Base-by-base conservation (phyloP, 1,140 invertebrate genomes). In the Zophobas morio region DNA sequence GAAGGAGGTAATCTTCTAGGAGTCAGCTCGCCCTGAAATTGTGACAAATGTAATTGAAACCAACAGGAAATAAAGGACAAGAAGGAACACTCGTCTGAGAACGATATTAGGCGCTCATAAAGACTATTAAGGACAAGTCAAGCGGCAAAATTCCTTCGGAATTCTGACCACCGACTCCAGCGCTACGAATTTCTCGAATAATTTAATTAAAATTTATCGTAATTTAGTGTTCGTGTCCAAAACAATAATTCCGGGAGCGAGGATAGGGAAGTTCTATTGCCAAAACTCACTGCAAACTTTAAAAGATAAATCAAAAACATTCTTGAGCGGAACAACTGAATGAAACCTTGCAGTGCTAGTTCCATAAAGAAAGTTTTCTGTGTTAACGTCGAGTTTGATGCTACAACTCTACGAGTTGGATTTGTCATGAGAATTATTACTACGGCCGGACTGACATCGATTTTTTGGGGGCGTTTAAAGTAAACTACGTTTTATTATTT, bases 1-100 rank as follows among this genome's bases (percentile, higher is more conserved):
- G 93, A 90, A 53, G 93, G 93, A 80, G 93, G 91, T 81, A 95
- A 88, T 80, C 93, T 89, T 81, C 90, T 90, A 36, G 93, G 93
- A 77, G 90, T 91, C 82, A 95, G 88, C 82, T 95, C 93, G 81
- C 93, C 93, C 83, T 92, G 90, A 49, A 83, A 81, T 42, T 51
- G 42, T 76, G 49, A 75, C 33, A 78, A 63, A 78, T 78, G 47
- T 78, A 70, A 63, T 56, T 78, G 53, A 42, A 57, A 63, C 74
- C 47, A 37, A 36, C 47, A 73, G 54, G 49, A 75, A 63, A 54
- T 54, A 54, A 56, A 37, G 54, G 51, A 70, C 36, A 70, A 36
- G 37, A 40, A 73, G 36, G 71, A 54, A 66, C 60, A 66, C 60
- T 66, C 60, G 60, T 66, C 60, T 66, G 8, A 35, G 70, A 51